Percentiles rank a stretch among this genome's conserved stretches.
phyloP scores from a whole-genome alignment of 2,888 invertebrate genomes.

The Eilema sororculum region DNA sequence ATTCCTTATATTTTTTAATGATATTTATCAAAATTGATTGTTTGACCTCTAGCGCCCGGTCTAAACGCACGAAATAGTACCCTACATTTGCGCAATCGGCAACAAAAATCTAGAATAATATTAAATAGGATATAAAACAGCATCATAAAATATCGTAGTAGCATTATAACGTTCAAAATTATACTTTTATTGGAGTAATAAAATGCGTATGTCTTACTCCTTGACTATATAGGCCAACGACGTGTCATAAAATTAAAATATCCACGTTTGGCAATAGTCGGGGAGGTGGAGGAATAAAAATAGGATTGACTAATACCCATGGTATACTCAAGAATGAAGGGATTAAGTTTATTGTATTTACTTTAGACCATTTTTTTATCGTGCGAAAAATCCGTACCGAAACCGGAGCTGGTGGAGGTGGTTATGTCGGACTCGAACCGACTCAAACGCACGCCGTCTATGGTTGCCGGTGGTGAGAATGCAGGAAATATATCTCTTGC shows the following conservation, averaged over 20 bases:
- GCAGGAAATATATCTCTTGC: too few species aligned
- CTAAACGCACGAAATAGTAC: conserved; percentile 27
- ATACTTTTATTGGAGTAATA: conserved; percentile 22
- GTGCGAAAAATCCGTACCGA: too few species aligned
- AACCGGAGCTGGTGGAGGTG: too few species aligned
- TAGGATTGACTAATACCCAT: conserved; percentile 4
- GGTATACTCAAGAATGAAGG: background rate
- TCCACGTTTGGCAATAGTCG: conserved; percentile 18
- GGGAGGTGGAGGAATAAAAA: conserved; percentile 8
- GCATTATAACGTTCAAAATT: conserved; percentile 63
- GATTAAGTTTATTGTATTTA: background rate
- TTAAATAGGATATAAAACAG: conserved; percentile 60
- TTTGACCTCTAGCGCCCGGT: too few species aligned
- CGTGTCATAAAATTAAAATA: conserved; percentile 16
- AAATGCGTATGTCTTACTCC: conserved; percentile 25
- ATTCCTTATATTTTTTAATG: too few species aligned
- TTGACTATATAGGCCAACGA: conserved; percentile 25
- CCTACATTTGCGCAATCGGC: conserved; percentile 35
- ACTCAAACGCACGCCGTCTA: too few species aligned
- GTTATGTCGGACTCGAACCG: too few species aligned
- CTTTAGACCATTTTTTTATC: too few species aligned
- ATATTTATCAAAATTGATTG: too few species aligned
- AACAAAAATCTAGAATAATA: conserved; percentile 44
- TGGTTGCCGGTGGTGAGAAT: too few species aligned
- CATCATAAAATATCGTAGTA: conserved; percentile 57